These are phyloP conservation scores for Drosophila testacea DNA, from an alignment of 2,888 invertebrate genomes.

Conservation along the genomic window DNA sequence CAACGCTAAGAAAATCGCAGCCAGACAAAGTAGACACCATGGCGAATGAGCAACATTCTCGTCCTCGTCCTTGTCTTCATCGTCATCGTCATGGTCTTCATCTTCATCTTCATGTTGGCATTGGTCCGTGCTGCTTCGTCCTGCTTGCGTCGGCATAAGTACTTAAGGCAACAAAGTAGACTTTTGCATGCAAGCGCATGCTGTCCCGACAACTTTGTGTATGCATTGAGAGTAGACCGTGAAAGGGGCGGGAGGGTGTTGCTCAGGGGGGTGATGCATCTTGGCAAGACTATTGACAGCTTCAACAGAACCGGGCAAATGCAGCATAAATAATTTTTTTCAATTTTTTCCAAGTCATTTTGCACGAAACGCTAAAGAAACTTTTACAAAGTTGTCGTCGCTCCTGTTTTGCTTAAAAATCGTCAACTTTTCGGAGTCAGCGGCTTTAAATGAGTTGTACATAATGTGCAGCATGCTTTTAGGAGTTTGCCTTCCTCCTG, in stretches of 20 bases:
- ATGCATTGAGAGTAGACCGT: constrained; percentile 17
- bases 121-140: constrained; percentile 20
- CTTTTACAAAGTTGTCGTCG: constrained; percentile 71
- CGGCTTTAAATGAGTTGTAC: constrained; percentile 76
- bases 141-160: constrained; percentile 68
- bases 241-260: background rate
- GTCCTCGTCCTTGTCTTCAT: constrained; percentile 12
- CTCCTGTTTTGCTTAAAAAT: constrained; percentile 40
- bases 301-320: constrained; percentile 57
- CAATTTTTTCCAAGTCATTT: constrained; percentile 75
- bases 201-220: constrained; percentile 72
- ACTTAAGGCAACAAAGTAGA: constrained; percentile 79
- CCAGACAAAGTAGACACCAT: constrained; percentile 56
- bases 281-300: constrained; percentile 70
- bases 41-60: constrained; percentile 61
- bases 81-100: constrained; percentile 1
- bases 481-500: constrained; percentile 37
- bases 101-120: constrained; percentile 28
- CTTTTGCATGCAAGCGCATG: constrained; percentile 79
- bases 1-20: constrained; percentile 70
- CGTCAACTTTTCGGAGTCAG: constrained; percentile 47
- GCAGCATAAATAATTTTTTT: constrained; percentile 77
- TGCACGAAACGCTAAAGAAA: constrained; percentile 55
- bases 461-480: constrained; percentile 60
- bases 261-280: constrained; percentile 21